Base-by-base conservation (phyloP, 2,888 invertebrate genomes). In the Ceratothoa steindachneri region DNA sequence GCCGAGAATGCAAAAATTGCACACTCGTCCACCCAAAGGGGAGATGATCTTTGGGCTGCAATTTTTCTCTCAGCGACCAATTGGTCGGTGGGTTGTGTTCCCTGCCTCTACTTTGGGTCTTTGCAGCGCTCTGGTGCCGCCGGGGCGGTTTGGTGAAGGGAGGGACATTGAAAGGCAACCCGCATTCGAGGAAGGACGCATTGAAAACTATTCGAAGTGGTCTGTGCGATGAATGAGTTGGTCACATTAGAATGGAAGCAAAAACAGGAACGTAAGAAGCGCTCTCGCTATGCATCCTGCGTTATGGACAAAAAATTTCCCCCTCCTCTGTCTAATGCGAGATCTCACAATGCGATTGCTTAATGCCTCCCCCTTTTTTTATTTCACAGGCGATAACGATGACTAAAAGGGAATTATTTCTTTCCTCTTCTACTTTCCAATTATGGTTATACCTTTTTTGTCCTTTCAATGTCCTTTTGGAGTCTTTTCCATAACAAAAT, bases 141-240 rank as follows among this genome's bases (percentile, higher is more conserved):
- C 60, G 60, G 19, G 12, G 19, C n/a, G n/a, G n/a, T n/a, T n/a
- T n/a, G n/a, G n/a, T n/a, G n/a, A n/a, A n/a, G n/a, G n/a, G n/a
- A n/a, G 60, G 60, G 27, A 60, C 27, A 60, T n/a, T 24, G 60
- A 60, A 60, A 60, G 60, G 60, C 60, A 60, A 60, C 60, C 60
- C 60, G 60, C 60, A 60, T 60, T 60, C 22, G 60, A 24, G 60
- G 60, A 19, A 60, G 12, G 60, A 12, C 24, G n/a, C 27, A 60
- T 60, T 60, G 60, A 60, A 24, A 60, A 60, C 60, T 24, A 60
- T 60, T 60, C 60, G 60, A 60, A 60, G 60, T 60, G 60, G 60
- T 60, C 60, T 1, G 60, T 60, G 22, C 24, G 60, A 60, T 60
- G 60, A 60, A 60, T 60, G 60, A 60, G 60, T 60, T 60, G 60